Base-by-base conservation (phyloP, 2,888 invertebrate species). In the Lacanobia oleracea region DNA sequence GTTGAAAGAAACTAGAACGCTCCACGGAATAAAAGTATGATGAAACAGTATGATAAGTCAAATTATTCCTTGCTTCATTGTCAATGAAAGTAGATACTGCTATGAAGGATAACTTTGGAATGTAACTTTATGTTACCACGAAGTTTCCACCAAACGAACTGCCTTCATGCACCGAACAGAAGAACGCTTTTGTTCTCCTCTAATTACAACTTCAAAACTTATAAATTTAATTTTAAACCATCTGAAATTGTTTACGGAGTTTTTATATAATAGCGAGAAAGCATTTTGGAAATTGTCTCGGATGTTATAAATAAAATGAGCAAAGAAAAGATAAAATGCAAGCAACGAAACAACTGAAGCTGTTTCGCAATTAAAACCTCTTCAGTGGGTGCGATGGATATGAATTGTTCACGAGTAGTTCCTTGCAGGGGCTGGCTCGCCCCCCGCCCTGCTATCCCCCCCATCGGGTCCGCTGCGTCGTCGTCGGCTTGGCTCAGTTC, bases 351-450 rank as follows among this genome's bases (percentile, higher is more conserved):
- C 80, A 85, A 71, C 65, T 74, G 37, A 69, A 83, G 84, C 75
- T 84, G 82, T 84, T 85, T 85, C 72, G 82, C 83, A 88, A 90
- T 89, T 88, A 86, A 90, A 88, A 87, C 79, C 72, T 80, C 88
- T 85, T 84, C 75, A 84, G 82, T 73, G 76, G 62, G 81, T 79
- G 75, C 73, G 81, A 78, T 86, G 81, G 81, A 81, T 88, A 88
- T 89, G 87, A 88, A 88, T 89, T 89, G 87, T 88, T 86, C 75
- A 81, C 74, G 79, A 87, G 87, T 77, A 85, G 77, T 82, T 86
- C 81, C 84, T 84, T 81, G 75, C 66, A 77, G 75, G 61, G 72
- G 68, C 68, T 73, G 43, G 16, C 14, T 8, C 57, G 18, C 51
- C 63, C 50, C 9, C 50, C 43, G 14, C 14, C 14, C 7, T 14